Evolutionary conservation across 2,113 vertebrate species (phyloP).

Genomic region (Nothobranchius furzeri): DNA sequence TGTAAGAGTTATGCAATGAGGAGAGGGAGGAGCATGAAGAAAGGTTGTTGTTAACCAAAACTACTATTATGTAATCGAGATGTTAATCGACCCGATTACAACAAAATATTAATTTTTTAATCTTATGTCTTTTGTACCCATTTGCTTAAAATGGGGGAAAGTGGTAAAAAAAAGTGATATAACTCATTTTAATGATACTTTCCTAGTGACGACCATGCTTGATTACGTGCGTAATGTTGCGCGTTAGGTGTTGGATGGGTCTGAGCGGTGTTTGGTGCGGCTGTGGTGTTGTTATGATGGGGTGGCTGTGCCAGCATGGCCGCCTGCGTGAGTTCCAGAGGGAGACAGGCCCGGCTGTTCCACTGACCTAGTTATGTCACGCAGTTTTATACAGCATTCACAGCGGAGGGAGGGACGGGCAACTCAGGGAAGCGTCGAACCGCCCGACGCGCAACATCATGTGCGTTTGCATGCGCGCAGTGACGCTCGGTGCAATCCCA

Average conservation of each 20-base stretch:
- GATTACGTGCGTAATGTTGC: neutral
- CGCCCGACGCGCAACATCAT: conserved; percentile 29
- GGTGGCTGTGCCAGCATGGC: conserved; percentile 71
- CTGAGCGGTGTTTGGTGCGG: conserved; percentile 7
- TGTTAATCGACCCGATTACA: conserved; percentile 11
- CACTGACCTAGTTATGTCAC: conserved; percentile 84
- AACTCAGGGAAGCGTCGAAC: conserved; percentile 40
- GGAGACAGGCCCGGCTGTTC: conserved; percentile 72
- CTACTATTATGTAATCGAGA: conserved; percentile 69
- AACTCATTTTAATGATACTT: neutral
- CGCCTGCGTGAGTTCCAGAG: conserved; percentile 65
- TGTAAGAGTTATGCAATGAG: conserved; percentile 72
- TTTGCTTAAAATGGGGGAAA: too few species aligned
- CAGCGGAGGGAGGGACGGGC: conserved; percentile 54
- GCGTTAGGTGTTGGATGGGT: neutral
- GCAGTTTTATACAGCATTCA: conserved; percentile 68
- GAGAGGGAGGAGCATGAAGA: conserved; percentile 21
- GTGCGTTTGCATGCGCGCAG: conserved; percentile 21
- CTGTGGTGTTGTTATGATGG: conserved; percentile 67
- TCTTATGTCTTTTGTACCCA: too few species aligned
- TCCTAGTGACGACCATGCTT: too few species aligned
- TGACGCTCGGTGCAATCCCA: too few species aligned
- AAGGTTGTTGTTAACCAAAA: conserved; percentile 59
- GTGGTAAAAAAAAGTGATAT: too few species aligned
- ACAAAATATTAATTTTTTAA: neutral